A percentile compares a stretch with the other conserved stretches of the same genome.
phyloP scores from a whole-genome alignment of 1,140 invertebrate genomes.

The Dreissena polymorpha region DNA sequence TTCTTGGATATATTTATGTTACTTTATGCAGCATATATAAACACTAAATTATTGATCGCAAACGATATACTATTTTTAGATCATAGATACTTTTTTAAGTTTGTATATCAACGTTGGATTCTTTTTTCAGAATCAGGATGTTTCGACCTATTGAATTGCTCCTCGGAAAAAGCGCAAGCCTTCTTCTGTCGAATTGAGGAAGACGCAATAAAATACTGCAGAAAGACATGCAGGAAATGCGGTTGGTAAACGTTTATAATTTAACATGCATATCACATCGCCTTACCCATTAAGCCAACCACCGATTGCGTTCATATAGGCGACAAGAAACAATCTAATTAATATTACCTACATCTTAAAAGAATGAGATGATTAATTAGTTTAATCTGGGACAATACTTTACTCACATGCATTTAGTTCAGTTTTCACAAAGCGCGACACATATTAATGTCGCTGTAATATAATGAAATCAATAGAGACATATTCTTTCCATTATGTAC shows the following conservation, averaged over 20 bases:
- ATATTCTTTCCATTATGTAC: too few species aligned
- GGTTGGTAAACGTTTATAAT: not conserved
- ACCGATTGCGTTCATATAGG: too few species aligned
- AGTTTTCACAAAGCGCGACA: too few species aligned
- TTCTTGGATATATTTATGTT: not conserved
- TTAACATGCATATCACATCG: too few species aligned
- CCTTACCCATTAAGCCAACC: too few species aligned
- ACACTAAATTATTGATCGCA: not conserved
- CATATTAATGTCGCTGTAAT: too few species aligned
- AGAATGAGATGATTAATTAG: too few species aligned
- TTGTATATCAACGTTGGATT: not conserved
- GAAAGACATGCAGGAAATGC: constrained; percentile 31
- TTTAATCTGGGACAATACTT: too few species aligned
- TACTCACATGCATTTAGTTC: too few species aligned
- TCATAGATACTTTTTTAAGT: not conserved
- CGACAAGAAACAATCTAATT: too few species aligned
- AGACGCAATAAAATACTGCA: constrained; percentile 34
- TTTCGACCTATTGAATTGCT: constrained; percentile 26
- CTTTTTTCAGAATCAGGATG: constrained; percentile 16
- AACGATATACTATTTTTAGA: not conserved
- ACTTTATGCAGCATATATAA: not conserved
- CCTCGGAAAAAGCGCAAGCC: not conserved
- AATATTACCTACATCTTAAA: too few species aligned
- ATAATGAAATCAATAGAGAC: too few species aligned
- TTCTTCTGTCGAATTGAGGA: not conserved